Evolutionary conservation across 2,888 invertebrate species (phyloP).

Genomic region (Scaptomyza tumidula): DNA sequence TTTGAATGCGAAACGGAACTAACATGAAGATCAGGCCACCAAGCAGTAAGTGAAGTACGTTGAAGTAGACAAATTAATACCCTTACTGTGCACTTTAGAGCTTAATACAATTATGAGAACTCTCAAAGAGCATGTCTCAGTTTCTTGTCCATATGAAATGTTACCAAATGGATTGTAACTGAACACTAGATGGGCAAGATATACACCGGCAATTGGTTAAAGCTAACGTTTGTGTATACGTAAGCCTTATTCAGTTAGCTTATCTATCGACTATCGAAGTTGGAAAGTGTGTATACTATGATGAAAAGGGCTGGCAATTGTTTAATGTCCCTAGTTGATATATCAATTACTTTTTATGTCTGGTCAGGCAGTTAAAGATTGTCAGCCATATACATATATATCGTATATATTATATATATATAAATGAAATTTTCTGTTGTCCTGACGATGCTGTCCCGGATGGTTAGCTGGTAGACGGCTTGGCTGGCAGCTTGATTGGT

Average conservation of each 20-base stretch:
- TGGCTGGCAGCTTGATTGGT: slow-evolving; percentile 15
- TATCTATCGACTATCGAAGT: neutral
- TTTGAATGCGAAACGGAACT: neutral
- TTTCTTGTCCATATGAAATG: too few relatives aligned
- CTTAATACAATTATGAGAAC: too few relatives aligned
- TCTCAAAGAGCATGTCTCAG: too few relatives aligned
- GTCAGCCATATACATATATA: slow-evolving; percentile 24
- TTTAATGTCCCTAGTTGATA: slow-evolving; percentile 26
- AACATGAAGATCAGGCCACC: neutral
- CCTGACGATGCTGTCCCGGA: slow-evolving; percentile 41
- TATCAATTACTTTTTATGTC: slow-evolving; percentile 54
- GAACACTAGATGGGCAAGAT: too few relatives aligned
- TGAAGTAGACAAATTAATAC: neutral
- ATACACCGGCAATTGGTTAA: too few relatives aligned
- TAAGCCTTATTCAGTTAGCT: neutral
- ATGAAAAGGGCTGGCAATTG: neutral
- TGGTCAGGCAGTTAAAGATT: slow-evolving; percentile 46
- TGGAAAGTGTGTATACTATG: slow-evolving; percentile 8
- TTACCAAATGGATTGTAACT: too few relatives aligned
- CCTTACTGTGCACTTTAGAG: too few relatives aligned
- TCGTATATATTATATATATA: slow-evolving; percentile 25
- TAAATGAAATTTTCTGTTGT: slow-evolving; percentile 55
- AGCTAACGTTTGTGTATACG: too few relatives aligned
- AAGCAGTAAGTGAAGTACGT: neutral
- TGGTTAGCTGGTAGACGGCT: neutral